A percentile compares a stretch with the other conserved stretches of the same genome.
phyloP scores from a whole-genome alignment of 2,113 vertebrate species.

The Podarcis cretensis region DNA sequence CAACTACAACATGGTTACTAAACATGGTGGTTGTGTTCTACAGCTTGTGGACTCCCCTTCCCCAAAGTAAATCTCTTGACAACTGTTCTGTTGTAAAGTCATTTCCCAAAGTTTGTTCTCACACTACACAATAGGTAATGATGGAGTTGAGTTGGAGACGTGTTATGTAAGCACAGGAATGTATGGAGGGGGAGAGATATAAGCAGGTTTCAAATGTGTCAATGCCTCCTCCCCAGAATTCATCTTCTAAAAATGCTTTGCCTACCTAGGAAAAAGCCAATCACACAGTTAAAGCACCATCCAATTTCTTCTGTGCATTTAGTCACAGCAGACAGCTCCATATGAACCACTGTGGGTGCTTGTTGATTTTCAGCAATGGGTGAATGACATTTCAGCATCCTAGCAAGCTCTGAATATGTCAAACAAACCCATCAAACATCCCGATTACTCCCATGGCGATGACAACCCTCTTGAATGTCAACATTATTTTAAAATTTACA shows the following conservation, averaged over 20 bases:
- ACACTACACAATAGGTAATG: not conserved
- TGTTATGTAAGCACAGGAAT: not conserved
- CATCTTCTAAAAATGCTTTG: not conserved
- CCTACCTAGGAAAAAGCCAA: not conserved
- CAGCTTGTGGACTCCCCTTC: fast-evolving
- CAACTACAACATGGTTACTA: no score
- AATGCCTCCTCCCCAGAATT: not conserved
- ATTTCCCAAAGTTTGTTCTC: not conserved
- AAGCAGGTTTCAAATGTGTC: not conserved
- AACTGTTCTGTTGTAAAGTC: not conserved
- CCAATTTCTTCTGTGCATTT: not conserved
- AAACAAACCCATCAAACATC: not conserved
- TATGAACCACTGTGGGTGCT: not conserved
- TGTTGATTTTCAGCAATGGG: not conserved
- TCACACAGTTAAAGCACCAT: not conserved
- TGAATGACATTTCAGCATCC: not conserved
- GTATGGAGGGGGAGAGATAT: not conserved
- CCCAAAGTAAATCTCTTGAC: not conserved
- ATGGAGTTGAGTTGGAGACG: not conserved
- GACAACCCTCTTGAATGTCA: not conserved
- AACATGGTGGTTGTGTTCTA: no score
- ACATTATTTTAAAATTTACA: not conserved
- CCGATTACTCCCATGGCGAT: not conserved
- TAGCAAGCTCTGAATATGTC: not conserved
- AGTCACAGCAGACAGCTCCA: not conserved